These are phyloP conservation scores for Catocala nupta DNA, from an alignment of 2,888 invertebrate genomes.

Conservation along the genomic window DNA sequence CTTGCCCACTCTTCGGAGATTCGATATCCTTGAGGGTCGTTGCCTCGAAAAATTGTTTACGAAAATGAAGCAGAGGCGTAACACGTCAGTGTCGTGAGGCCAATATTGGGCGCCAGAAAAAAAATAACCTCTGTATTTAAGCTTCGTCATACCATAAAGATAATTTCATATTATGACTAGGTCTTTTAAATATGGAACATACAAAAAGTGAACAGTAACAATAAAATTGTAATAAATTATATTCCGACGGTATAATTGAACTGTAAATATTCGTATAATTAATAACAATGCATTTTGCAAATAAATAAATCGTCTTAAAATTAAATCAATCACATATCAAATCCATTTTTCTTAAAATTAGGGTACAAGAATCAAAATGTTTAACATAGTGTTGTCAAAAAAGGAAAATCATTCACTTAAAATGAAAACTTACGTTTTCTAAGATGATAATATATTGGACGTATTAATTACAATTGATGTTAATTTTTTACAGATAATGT, in stretches of 20 bases:
- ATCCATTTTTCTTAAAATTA: slow-evolving; percentile 47
- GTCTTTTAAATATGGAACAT: slow-evolving; percentile 16
- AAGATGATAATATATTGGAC: slow-evolving; percentile 40
- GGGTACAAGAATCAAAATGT: slow-evolving; percentile 33
- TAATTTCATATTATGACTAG: slow-evolving; percentile 22
- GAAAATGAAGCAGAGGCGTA: slow-evolving; percentile 28
- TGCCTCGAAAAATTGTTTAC: slow-evolving; percentile 20
- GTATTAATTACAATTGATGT: slow-evolving; percentile 22
- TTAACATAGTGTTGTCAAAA: slow-evolving; percentile 21
- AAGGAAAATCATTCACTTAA: slow-evolving; percentile 18
- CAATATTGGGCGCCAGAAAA: slow-evolving; percentile 30
- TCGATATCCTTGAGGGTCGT: slow-evolving; percentile 24
- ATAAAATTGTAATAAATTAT: slow-evolving; percentile 38
- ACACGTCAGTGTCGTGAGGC: slow-evolving; percentile 14
- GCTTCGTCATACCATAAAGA: slow-evolving; percentile 12
- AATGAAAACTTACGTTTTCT: slow-evolving; percentile 27
- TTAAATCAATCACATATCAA: slow-evolving; percentile 56
- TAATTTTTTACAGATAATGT: slow-evolving; percentile 17
- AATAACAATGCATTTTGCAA: slow-evolving; percentile 36
- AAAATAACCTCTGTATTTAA: slow-evolving; percentile 6
- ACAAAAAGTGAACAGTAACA: slow-evolving; percentile 11
- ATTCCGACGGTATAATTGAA: slow-evolving; percentile 28
- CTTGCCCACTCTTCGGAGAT: slow-evolving; percentile 35
- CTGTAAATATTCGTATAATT: slow-evolving; percentile 18
- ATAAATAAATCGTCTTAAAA: slow-evolving; percentile 52